These are phyloP conservation scores for Adrianichthys oophorus DNA, from an alignment of 2,797 vertebrate species.

Conservation along the genomic window DNA sequence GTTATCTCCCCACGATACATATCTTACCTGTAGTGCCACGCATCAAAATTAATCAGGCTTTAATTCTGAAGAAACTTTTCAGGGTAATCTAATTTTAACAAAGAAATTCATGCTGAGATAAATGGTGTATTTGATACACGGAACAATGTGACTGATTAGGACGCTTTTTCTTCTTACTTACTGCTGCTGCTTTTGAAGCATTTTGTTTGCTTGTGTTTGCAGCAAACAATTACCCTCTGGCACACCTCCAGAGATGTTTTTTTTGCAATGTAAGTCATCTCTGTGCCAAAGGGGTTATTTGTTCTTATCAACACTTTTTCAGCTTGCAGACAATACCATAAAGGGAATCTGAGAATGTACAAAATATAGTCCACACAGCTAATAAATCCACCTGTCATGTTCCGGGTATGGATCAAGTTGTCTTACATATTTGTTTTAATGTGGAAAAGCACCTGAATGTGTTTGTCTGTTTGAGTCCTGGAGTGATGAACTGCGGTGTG, in stretches of 20 bases:
- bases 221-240: slow-evolving; percentile 43
- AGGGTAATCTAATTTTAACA: slow-evolving; percentile 47
- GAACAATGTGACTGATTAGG: slow-evolving; percentile 28
- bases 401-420: slow-evolving; percentile 5
- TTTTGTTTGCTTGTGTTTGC: slow-evolving; percentile 37
- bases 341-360: slow-evolving; percentile 13
- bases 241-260: slow-evolving; percentile 11
- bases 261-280: slow-evolving; percentile 7
- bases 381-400: slow-evolving; percentile 17
- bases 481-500: slow-evolving; percentile 9
- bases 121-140: slow-evolving; percentile 33
- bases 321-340: slow-evolving; percentile 10
- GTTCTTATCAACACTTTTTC: slow-evolving; percentile 19
- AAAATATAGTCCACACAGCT: slow-evolving; percentile 1
- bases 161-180: slow-evolving; percentile 41
- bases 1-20: slow-evolving; percentile 33
- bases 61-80: slow-evolving; percentile 41
- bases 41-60: slow-evolving; percentile 35
- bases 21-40: slow-evolving; percentile 13
- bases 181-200: slow-evolving; percentile 42
- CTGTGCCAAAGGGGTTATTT: slow-evolving; percentile 20
- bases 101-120: slow-evolving; percentile 44
- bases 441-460: slow-evolving; percentile 26
- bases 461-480: slow-evolving; percentile 27
- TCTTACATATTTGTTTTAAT: slow-evolving; percentile 7